Evolutionary conservation across 2,113 vertebrate genomes (phyloP).

Genomic region (Paratilapia polleni): DNA sequence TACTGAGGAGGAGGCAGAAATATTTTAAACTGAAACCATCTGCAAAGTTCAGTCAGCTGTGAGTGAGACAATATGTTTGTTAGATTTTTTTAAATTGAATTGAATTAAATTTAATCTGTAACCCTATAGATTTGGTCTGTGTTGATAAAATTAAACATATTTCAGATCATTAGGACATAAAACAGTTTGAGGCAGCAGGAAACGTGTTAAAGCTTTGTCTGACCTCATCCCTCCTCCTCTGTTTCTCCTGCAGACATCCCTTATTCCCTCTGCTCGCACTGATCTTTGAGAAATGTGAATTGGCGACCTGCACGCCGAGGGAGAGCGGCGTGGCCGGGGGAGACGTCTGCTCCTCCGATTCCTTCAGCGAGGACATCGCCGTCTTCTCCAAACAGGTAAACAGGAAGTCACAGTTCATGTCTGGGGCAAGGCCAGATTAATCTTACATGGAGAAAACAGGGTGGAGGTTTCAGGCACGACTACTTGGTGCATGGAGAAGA

Average conservation of each 20-base stretch:
- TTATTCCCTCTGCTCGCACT: constrained; percentile 96
- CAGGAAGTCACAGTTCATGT: neutral
- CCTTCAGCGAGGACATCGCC: constrained; percentile 97
- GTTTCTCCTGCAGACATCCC: constrained; percentile 88
- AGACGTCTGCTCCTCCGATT: constrained; percentile 95
- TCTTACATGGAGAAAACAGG: neutral
- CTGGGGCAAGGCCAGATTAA: neutral
- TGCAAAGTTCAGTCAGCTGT: neutral
- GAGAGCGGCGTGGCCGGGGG: constrained; percentile 90
- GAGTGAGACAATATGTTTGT: neutral
- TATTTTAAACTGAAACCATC: neutral
- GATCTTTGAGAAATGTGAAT: constrained; percentile 98
- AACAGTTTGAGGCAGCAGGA: neutral
- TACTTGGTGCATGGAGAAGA: neutral
- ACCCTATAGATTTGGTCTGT: neutral
- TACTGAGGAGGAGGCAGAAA: neutral
- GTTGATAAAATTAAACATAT: neutral
- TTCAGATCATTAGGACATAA: neutral
- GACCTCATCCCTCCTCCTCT: neutral
- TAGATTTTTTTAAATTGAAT: too few relatives aligned
- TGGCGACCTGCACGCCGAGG: constrained; percentile 93
- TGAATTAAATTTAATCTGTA: neutral
- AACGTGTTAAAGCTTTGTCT: neutral
- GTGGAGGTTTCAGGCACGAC: too few relatives aligned
- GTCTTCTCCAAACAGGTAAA: constrained; percentile 96